Evolutionary conservation across 1,140 invertebrate species (phyloP).

Genomic region (Cyclina sinensis): DNA sequence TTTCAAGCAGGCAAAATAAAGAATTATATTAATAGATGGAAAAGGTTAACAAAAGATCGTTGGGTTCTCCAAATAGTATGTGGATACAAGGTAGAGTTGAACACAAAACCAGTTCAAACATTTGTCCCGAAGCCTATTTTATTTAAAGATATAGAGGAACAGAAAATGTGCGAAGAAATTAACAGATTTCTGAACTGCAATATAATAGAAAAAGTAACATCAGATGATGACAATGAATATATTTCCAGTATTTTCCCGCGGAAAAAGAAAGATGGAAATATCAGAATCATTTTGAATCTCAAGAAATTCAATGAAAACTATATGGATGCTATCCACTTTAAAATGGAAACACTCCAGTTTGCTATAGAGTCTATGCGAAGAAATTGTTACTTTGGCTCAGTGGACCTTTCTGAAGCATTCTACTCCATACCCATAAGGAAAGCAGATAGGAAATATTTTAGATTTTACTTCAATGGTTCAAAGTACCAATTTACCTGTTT

Average conservation of each 20-base stretch:
- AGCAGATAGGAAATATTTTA: neutral
- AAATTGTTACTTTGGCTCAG: neutral
- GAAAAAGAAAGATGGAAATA: neutral
- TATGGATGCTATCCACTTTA: neutral
- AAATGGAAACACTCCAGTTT: neutral
- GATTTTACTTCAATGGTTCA: neutral
- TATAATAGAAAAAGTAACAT: neutral
- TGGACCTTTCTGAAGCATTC: neutral
- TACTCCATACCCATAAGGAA: neutral
- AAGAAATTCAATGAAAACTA: neutral
- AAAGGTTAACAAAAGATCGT: neutral
- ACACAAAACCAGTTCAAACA: neutral
- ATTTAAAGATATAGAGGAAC: neutral
- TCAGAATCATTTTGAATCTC: conserved; percentile 16
- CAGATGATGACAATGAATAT: neutral
- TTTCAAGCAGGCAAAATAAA: neutral
- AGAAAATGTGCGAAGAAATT: neutral
- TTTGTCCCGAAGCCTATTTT: neutral
- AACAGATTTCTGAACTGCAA: neutral
- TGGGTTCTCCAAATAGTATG: conserved; percentile 3
- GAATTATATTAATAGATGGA: neutral
- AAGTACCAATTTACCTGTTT: neutral
- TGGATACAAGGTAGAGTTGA: neutral
- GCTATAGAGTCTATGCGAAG: neutral
- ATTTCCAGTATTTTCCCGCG: conserved; percentile 9